phyloP scores from a whole-genome alignment of 2,113 vertebrate species.

The Sapajus apella region DNA sequence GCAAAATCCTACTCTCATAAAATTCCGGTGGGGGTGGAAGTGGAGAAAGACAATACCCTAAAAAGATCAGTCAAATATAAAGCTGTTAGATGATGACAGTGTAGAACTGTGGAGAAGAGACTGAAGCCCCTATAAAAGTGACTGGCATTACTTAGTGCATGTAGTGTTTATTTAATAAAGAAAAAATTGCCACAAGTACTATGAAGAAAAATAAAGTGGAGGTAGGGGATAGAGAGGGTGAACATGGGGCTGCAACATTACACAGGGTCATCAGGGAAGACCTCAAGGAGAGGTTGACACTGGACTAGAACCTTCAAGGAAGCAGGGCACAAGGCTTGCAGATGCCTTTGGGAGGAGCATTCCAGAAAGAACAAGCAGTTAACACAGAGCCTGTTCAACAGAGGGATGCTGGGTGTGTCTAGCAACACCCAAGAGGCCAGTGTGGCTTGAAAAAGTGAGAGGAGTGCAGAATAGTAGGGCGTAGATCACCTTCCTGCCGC shows the following conservation, averaged over 20 bases:
- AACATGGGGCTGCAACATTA: neutral
- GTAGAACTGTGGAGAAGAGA: no score
- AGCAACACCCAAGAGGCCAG: no score
- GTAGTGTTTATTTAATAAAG: neutral
- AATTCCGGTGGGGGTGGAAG: neutral
- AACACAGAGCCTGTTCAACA: neutral
- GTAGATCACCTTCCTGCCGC: rapidly evolving
- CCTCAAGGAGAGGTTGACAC: neutral
- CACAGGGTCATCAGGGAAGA: neutral
- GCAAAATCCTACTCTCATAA: neutral
- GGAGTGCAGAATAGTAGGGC: neutral
- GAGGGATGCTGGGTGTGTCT: rapidly evolving
- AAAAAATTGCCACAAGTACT: neutral
- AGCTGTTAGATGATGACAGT: neutral
- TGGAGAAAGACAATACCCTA: neutral
- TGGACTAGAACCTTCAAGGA: neutral
- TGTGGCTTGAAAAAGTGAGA: neutral
- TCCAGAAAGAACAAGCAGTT: neutral
- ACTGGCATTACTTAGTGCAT: neutral
- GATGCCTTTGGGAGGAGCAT: neutral
- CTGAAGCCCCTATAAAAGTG: neutral
- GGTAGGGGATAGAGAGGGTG: neutral
- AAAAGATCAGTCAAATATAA: neutral
- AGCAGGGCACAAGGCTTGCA: neutral
- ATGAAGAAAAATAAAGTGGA: neutral